A percentile compares a stretch with the other conserved stretches of the same genome.
Evolutionary conservation across 2,797 vertebrate species (phyloP).

Genomic region (Urocyon cinereoargenteus): DNA sequence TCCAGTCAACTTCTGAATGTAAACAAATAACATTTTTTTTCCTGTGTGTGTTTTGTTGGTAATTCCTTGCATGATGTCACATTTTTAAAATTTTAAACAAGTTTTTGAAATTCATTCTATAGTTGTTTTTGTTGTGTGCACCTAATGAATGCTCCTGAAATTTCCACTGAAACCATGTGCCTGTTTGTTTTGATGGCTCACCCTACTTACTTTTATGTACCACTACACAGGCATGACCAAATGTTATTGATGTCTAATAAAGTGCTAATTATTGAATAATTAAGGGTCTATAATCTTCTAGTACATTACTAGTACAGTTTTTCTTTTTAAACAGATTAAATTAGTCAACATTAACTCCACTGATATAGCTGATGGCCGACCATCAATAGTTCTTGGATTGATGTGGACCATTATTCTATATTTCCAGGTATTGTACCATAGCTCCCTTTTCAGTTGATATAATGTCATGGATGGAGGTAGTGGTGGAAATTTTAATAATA

Average conservation of each 20-base stretch:
- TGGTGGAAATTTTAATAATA: neutral
- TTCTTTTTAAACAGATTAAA: conserved; percentile 93
- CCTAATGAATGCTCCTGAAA: conserved; percentile 16
- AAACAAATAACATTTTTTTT: conserved; percentile 9
- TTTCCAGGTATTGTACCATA: conserved; percentile 93
- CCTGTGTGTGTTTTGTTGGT: conserved; percentile 43
- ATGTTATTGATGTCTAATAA: neutral
- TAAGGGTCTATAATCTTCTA: neutral
- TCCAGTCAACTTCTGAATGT: conserved; percentile 32
- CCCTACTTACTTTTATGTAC: neutral
- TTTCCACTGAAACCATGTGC: neutral
- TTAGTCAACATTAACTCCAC: conserved; percentile 99
- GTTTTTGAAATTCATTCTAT: neutral
- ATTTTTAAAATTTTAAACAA: conserved; percentile 49
- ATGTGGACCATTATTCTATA: conserved; percentile 99
- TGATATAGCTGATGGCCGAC: conserved; percentile 97
- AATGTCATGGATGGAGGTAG: neutral
- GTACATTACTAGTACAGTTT: neutral
- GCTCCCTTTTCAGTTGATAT: neutral
- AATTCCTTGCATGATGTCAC: conserved; percentile 70
- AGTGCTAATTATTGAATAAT: neutral
- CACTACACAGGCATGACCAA: conserved; percentile 10
- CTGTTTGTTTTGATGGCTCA: neutral
- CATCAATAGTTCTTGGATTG: conserved; percentile 97
- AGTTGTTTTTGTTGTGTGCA: conserved; percentile 24